phyloP scores from a whole-genome alignment of 2,113 vertebrate genomes.

The Alligator sinensis region DNA sequence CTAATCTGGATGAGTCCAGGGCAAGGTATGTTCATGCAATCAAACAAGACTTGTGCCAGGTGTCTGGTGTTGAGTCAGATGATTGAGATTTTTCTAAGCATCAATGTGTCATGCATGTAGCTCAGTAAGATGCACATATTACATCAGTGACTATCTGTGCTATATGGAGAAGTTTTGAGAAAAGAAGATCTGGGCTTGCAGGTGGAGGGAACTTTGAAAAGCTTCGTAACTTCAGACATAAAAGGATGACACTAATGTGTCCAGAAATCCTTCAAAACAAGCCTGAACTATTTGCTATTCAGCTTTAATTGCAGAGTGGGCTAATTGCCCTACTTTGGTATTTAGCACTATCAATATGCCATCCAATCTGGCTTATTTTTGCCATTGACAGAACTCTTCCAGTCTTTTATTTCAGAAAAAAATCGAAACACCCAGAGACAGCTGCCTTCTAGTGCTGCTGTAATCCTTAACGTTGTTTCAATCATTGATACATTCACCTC shows the following conservation, averaged over 20 bases:
- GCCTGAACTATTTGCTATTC: slow-evolving; percentile 14
- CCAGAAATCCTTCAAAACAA: slow-evolving; percentile 3
- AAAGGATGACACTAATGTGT: background rate
- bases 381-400: background rate
- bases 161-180: background rate
- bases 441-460: background rate
- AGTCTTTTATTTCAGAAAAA: slow-evolving; percentile 32
- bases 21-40: background rate
- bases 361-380: slow-evolving; percentile 17
- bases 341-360: slow-evolving; percentile 21
- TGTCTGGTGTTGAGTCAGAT: background rate
- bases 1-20: background rate
- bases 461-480: slow-evolving; percentile 18
- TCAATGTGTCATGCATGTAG: background rate
- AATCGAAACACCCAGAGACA: slow-evolving; percentile 28
- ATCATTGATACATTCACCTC: background rate
- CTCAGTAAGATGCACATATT: background rate
- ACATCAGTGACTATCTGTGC: background rate
- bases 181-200: background rate
- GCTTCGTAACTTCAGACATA: background rate
- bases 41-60: background rate
- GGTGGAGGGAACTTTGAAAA: background rate
- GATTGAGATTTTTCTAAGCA: slow-evolving; percentile 15
- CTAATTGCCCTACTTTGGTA: slow-evolving; percentile 22
- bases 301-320: background rate